These are phyloP conservation scores for Zaprionus ghesquierei DNA, from an alignment of 1,140 invertebrate species.

Conservation along the genomic window DNA sequence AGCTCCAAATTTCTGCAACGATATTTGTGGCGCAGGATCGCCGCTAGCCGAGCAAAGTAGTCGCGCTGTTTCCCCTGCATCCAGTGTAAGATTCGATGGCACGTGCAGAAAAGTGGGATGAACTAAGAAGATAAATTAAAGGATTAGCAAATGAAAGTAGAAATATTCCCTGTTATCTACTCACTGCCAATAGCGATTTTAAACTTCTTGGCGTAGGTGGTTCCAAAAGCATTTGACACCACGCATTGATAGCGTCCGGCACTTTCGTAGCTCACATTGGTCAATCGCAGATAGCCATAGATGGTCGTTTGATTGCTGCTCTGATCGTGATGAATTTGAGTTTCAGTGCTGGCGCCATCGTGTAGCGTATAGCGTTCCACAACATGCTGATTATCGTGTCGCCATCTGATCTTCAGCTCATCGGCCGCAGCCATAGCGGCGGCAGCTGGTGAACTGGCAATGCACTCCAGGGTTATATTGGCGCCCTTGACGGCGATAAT, in stretches of 20 bases:
- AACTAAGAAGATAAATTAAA: constrained; percentile 84
- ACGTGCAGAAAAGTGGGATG: constrained; percentile 94
- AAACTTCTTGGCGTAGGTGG: constrained; percentile 93
- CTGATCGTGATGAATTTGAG: constrained; percentile 73
- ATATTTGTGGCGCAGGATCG: constrained; percentile 93
- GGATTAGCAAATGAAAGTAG: background rate
- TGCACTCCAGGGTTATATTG: constrained; percentile 91
- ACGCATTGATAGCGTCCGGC: constrained; percentile 96
- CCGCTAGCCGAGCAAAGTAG: constrained; percentile 96
- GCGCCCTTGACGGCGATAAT: constrained; percentile 92
- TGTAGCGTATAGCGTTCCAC: constrained; percentile 58
- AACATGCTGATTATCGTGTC: constrained; percentile 91
- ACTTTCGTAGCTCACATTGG: constrained; percentile 83
- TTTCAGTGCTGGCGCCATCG: constrained; percentile 64
- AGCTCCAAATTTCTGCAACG: constrained; percentile 97
- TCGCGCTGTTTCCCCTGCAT: constrained; percentile 92
- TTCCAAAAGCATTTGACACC: constrained; percentile 94
- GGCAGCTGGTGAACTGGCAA: constrained; percentile 86
- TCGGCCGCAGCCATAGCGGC: constrained; percentile 82
- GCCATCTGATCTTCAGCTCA: constrained; percentile 92
- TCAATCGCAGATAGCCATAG: constrained; percentile 64
- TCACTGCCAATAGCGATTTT: constrained; percentile 92
- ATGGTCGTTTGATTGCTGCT: constrained; percentile 72
- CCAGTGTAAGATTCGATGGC: constrained; percentile 92
- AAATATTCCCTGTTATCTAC: constrained; percentile 38